Conservation (phyloP, 2,113 vertebrate species). For the Chaetorhynchus papuensis region DNA sequence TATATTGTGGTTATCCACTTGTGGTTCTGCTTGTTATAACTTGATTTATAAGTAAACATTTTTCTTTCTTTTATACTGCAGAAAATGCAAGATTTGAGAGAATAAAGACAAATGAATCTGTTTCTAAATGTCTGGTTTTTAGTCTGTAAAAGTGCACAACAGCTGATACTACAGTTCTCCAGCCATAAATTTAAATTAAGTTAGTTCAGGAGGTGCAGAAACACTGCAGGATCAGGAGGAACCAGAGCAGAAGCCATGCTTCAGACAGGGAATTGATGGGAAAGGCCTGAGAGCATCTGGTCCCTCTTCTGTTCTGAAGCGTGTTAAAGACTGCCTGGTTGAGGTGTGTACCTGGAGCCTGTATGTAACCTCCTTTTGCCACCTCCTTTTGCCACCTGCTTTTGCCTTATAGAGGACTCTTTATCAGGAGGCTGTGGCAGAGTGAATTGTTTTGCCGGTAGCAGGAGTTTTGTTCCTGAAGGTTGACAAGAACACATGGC, state of each 20-base stretch:
- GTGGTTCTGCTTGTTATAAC: not conserved
- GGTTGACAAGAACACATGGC: not conserved
- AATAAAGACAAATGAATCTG: slow-evolving; percentile 21
- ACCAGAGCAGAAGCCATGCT: not conserved
- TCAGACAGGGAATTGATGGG: not conserved
- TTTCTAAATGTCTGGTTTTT: not conserved
- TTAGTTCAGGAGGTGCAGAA: not conserved
- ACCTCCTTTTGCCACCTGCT: not conserved
- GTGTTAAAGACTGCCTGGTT: rapidly evolving
- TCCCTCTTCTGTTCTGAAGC: not conserved
- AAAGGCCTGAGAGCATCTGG: not conserved
- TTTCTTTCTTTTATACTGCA: slow-evolving; percentile 46
- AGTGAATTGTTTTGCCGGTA: not conserved
- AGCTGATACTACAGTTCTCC: not conserved
- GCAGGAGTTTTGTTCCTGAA: not conserved
- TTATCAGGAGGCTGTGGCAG: not conserved
- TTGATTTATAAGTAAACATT: slow-evolving; percentile 12
- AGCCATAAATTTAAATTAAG: not conserved
- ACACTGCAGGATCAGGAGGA: not conserved
- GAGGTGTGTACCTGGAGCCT: not conserved
- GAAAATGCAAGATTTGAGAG: not conserved
- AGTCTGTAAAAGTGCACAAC: not conserved
- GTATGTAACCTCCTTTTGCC: not conserved
- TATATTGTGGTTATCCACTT: not conserved
- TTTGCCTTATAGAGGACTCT: not conserved